phyloP scores from a whole-genome alignment of 2,113 vertebrate species.

The Columba livia region DNA sequence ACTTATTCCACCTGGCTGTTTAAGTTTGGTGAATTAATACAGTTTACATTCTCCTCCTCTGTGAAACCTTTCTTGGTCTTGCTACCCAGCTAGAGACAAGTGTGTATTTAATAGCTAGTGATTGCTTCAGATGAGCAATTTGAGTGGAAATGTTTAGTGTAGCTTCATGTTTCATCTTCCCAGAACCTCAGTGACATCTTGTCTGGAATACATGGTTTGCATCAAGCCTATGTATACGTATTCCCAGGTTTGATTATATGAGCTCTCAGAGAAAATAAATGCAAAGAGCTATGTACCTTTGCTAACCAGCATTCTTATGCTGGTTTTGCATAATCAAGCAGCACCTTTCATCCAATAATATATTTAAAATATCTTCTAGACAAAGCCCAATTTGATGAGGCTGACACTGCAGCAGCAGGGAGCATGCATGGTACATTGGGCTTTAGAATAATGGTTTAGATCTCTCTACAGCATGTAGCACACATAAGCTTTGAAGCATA shows the following conservation, averaged over 20 bases:
- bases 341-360: constrained; percentile 42
- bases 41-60: neutral
- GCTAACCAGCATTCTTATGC: constrained; percentile 23
- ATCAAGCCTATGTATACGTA: neutral
- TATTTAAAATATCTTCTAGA: constrained; percentile 58
- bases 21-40: neutral
- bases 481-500: constrained; percentile 71
- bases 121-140: constrained; percentile 21
- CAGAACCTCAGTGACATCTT: neutral
- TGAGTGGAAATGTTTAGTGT: neutral
- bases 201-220: neutral
- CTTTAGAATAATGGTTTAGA: constrained; percentile 70
- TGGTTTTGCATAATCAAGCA: constrained; percentile 55
- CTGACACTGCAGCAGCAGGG: constrained; percentile 61
- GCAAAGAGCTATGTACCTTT: constrained; percentile 24
- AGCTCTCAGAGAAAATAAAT: constrained; percentile 32
- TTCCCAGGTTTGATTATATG: constrained; percentile 37
- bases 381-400: constrained; percentile 57
- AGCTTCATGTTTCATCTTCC: constrained; percentile 20
- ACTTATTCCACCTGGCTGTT: neutral
- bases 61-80: neutral
- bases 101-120: neutral
- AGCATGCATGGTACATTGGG: constrained; percentile 63
- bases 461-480: constrained; percentile 62
- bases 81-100: neutral